phyloP scores from a whole-genome alignment of 2,113 vertebrate genomes.

The Ictidomys tridecemlineatus region DNA sequence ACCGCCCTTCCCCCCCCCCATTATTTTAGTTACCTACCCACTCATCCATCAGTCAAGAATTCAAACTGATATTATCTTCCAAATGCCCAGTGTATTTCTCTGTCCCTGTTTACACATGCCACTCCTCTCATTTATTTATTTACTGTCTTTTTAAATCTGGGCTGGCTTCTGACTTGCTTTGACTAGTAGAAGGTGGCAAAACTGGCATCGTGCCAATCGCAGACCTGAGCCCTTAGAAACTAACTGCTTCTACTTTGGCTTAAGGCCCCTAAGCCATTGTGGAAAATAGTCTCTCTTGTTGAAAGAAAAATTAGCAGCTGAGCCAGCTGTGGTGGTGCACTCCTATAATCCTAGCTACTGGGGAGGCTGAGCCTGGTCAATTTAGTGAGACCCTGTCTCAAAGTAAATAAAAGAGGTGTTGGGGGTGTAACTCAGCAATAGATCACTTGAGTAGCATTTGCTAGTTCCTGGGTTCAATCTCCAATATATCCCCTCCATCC shows the following conservation, averaged over 20 bases:
- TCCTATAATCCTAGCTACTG: too few species aligned
- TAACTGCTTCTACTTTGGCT: not conserved
- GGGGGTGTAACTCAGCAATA: not conserved
- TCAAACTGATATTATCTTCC: not conserved
- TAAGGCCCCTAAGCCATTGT: not conserved
- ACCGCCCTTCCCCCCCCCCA: not conserved
- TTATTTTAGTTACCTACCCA: not conserved
- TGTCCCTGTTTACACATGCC: not conserved
- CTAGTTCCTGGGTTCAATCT: not conserved
- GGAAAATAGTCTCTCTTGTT: not conserved
- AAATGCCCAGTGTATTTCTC: not conserved
- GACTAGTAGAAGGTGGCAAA: not conserved
- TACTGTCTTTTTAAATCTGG: not conserved
- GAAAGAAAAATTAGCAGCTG: not conserved
- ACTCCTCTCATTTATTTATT: not conserved
- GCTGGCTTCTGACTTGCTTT: not conserved
- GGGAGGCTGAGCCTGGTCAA: too few species aligned
- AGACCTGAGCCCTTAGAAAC: not conserved
- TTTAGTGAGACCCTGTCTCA: too few species aligned
- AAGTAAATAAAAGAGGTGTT: too few species aligned
- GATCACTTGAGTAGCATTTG: not conserved
- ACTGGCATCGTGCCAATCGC: not conserved
- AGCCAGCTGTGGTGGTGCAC: too few species aligned
- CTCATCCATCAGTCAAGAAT: not conserved
- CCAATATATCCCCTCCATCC: not conserved